Conservation (phyloP, 2,888 invertebrate species). For the Koerneria pararmatus region DNA sequence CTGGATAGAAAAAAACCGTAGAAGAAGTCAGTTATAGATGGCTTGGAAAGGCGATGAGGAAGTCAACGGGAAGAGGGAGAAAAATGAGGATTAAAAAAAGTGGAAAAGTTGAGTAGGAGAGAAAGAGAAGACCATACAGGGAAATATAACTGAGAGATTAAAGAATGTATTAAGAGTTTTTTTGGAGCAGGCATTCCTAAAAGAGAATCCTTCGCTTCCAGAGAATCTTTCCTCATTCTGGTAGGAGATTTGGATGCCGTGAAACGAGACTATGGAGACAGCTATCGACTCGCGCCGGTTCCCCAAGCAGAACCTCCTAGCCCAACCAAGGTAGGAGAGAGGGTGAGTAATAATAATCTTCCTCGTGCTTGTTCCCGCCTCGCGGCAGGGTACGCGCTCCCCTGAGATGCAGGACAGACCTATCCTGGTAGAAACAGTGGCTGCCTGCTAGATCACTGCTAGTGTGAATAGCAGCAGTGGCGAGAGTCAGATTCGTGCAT, state of each 20-base stretch:
- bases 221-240: constrained; percentile 73
- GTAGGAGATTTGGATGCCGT: constrained; percentile 78
- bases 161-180: too few relatives aligned
- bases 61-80: too few relatives aligned
- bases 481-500: too few relatives aligned
- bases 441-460: too few relatives aligned
- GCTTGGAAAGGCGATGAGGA: too few relatives aligned
- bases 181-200: background rate
- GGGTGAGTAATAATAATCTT: background rate
- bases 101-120: too few relatives aligned
- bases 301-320: constrained; percentile 40
- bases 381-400: too few relatives aligned
- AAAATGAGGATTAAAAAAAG: constrained; percentile 21
- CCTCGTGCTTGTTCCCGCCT: background rate
- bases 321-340: constrained; percentile 30
- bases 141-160: constrained; percentile 6
- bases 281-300: constrained; percentile 46
- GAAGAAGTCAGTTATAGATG: too few relatives aligned
- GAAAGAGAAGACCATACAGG: constrained; percentile 12
- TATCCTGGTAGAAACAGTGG: too few relatives aligned
- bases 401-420: too few relatives aligned
- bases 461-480: too few relatives aligned
- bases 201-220: constrained; percentile 34
- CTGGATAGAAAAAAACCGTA: too few relatives aligned
- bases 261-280: constrained; percentile 73